Base-by-base conservation (phyloP, 2,113 vertebrate species). In the Heterotilapia buettikoferi region DNA sequence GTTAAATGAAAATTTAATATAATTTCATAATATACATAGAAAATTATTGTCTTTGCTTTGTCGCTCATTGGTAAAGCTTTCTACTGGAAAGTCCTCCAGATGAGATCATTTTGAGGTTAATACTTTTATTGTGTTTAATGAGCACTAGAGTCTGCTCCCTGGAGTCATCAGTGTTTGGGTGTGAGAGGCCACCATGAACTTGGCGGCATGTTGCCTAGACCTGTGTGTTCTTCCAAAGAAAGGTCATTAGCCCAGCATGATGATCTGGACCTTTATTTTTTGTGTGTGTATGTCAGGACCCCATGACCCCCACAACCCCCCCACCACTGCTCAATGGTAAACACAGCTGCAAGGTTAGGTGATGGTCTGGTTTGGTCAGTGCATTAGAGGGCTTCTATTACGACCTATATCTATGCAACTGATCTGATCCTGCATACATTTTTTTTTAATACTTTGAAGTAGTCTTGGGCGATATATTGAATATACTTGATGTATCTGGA, bases 341-440 rank as follows among this genome's bases (percentile, higher is more conserved):
- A 94, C 86, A 94, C 90, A 92, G 90, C 87, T 94, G 89, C 85
- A 86, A 40, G 56, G 33, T 53, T 84, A 68, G 68, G 47, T 86
- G 38, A 18, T 79, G 78, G 18, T 63, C 26, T 26, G 56, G 59
- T 63, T 19, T 26, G 56, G 26, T 19, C 7, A 83, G 53, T 38
- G 29, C 21, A 76, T 84, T 40, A 71, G 21, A 80, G 19, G 43
- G 26, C 36, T 76, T 18, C 56, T 36, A 90, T 83, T 18, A 36
- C 8, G n/a, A 68, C 24, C 40, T 45, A 29, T 12, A n/a, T 82
- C 16, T 29, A 14, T 36, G 50, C 68, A 26, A 18, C 24, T 76
- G 13, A 71, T 47, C 24, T 76, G 14, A 29, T 76, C 24, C 9
- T 47, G 21, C 14, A 47, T 19, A 11, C 6, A 18, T 29, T 29